Evolutionary conservation across 2,888 invertebrate species (phyloP).

Genomic region (Thymelicus acteon): DNA sequence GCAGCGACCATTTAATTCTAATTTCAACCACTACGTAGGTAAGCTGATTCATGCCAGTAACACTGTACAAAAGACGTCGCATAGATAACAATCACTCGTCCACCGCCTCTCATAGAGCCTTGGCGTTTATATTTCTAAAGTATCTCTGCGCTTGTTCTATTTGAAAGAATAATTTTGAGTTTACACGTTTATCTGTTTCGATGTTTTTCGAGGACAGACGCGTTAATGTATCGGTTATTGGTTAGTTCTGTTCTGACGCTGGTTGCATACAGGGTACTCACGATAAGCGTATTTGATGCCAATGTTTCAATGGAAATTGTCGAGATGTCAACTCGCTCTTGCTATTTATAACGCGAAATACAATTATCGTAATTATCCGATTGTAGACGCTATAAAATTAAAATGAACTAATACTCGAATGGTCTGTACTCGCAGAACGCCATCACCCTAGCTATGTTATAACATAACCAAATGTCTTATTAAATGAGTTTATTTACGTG

Average conservation of each 20-base stretch:
- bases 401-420: not conserved
- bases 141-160: not conserved
- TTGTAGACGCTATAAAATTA: not conserved
- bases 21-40: not conserved
- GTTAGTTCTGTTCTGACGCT: not conserved
- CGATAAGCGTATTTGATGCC: not conserved
- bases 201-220: slow-evolving; percentile 25
- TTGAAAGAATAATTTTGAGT: slow-evolving; percentile 29
- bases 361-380: not conserved
- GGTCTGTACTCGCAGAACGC: slow-evolving; percentile 41
- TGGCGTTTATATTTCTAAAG: slow-evolving; percentile 2
- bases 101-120: not conserved
- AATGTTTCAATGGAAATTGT: not conserved
- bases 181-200: slow-evolving; percentile 28
- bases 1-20: not conserved
- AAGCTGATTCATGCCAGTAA: not conserved
- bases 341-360: not conserved
- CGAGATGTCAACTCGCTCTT: too few species aligned
- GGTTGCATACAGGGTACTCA: not conserved
- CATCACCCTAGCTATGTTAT: slow-evolving; percentile 47
- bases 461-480: slow-evolving; percentile 63
- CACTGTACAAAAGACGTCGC: not conserved
- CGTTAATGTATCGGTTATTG: not conserved
- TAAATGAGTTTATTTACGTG: slow-evolving; percentile 74
- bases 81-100: slow-evolving; percentile 6